phyloP scores from a whole-genome alignment of 2,113 vertebrate genomes.

The Ptychochromis oligacanthus region DNA sequence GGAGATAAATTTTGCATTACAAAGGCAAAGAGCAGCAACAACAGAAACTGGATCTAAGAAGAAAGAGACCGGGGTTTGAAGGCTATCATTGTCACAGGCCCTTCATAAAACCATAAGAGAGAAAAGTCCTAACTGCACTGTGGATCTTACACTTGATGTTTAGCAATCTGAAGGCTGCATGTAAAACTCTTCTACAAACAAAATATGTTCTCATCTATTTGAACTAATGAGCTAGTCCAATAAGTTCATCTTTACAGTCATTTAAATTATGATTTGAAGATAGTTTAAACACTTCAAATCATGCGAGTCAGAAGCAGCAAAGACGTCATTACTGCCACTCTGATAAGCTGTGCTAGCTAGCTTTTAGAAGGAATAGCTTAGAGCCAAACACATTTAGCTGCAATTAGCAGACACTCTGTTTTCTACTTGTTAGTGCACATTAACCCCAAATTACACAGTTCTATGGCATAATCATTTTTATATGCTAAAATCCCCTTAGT shows the following conservation, averaged over 20 bases:
- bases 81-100: neutral
- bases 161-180: rapidly evolving
- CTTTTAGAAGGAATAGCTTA: neutral
- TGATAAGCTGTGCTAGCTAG: neutral
- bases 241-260: neutral
- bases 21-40: neutral
- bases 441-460: neutral
- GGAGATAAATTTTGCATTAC: neutral
- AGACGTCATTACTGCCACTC: neutral
- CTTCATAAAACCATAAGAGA: neutral
- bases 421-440: neutral
- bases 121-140: neutral
- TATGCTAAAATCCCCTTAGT: neutral
- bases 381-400: neutral
- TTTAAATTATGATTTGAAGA: neutral
- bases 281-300: neutral
- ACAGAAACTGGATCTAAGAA: neutral
- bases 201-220: neutral
- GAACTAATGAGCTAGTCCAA: neutral
- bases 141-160: neutral
- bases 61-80: neutral
- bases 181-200: neutral
- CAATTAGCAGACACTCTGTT: neutral
- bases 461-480: neutral
- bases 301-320: neutral